Evolutionary conservation across 2,113 vertebrate genomes (phyloP).

Genomic region (Pristiophorus japonicus): DNA sequence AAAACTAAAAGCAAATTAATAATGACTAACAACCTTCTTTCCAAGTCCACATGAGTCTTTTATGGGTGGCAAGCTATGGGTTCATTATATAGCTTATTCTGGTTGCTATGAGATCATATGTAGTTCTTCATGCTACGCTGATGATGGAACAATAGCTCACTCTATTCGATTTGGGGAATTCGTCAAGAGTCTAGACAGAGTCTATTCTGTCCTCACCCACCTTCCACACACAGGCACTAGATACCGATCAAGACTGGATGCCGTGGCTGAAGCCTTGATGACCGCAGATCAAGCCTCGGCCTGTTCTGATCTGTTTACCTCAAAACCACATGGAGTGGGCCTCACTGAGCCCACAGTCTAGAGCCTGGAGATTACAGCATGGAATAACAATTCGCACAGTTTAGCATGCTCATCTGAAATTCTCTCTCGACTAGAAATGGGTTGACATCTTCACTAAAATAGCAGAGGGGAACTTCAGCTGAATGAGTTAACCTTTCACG

Average conservation of each 20-base stretch:
- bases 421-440: neutral
- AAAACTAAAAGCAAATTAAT: neutral
- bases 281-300: neutral
- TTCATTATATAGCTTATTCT: neutral
- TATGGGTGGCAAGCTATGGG: neutral
- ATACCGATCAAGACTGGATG: neutral
- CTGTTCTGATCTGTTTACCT: neutral
- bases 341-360: neutral
- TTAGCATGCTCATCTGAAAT: neutral
- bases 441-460: neutral
- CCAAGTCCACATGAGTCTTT: neutral
- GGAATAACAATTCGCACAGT: neutral
- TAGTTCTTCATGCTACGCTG: neutral
- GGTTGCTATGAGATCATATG: neutral
- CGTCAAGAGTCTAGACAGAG: neutral
- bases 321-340: neutral
- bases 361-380: neutral
- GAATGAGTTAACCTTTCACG: neutral
- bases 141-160: neutral
- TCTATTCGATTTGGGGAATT: neutral
- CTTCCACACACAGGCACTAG: neutral
- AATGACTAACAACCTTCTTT: neutral
- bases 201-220: neutral
- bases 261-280: neutral
- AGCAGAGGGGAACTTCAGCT: neutral